Evolutionary conservation across 53 echinoderm and acorn worm genomes (phyloP), one percentile per base, ranked within the genome.

Genomic region (Pentamera pediparva): DNA sequence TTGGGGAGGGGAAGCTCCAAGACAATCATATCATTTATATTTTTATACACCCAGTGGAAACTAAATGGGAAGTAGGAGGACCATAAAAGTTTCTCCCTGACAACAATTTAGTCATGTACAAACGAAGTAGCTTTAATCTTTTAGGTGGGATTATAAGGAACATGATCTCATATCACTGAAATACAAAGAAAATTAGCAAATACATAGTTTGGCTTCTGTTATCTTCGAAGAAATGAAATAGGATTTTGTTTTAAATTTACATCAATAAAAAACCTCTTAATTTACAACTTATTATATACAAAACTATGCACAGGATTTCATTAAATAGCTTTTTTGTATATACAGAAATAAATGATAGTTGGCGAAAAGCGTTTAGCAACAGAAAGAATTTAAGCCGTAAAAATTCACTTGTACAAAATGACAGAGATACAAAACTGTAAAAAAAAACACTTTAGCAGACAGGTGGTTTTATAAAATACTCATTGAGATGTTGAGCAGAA

Each of bases 241-340:
- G 15, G 13, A 27, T 9, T 55, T 12, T 55, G 21, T 55, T 27
- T 55, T 55, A 3, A 55, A 64, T 64, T 64, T 37, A 64, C 65
- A 64, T 64, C 27, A 26, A 64, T 64, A 37, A 64, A 55, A 64
- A 64, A 40, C 37, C 19, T 41, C 47, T 67, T 67, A 41, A 67
- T 67, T 20, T 67, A 27, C 43, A 41, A 21, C 27, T 67, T 39
- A 25, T 5, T 67, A 67, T 41, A 27, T 67, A 67, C 67, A 67
- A 26, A 54, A 27, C 45, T 67, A 67, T 67, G 67, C 67, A 67
- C 67, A 67, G 40, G 67, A 67, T 67, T n/a, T n/a, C n/a, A 57
- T 43, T 67, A 41, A 67, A 67, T 67, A 67, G 45, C 22, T 67
- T 40, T 67, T 41, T 67, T 27, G 43, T 65, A 65, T 43, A 40